Evolutionary conservation across 1,140 invertebrate species (phyloP).

Genomic region (Eumaeus atala): DNA sequence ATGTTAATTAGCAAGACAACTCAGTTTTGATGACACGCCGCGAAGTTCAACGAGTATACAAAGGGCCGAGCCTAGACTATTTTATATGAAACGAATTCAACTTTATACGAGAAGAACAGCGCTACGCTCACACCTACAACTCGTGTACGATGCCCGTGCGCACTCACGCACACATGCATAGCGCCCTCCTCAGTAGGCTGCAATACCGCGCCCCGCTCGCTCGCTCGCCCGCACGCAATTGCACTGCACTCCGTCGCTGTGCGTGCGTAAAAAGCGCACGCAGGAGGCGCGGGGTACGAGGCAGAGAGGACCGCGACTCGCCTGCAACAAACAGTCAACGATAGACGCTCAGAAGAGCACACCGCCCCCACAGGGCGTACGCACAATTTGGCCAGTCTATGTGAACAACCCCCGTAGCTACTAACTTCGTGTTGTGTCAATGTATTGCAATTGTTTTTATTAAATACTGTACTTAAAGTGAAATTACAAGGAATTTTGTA

Average conservation of each 20-base stretch:
- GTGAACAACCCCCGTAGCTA: slow-evolving; percentile 49
- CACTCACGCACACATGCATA: slow-evolving; percentile 54
- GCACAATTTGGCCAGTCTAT: slow-evolving; percentile 30
- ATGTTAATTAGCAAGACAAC: slow-evolving; percentile 51
- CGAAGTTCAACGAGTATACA: slow-evolving; percentile 63
- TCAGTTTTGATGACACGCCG: slow-evolving; percentile 44
- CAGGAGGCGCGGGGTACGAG: slow-evolving; percentile 53
- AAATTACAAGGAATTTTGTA: slow-evolving; percentile 34
- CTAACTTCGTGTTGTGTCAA: slow-evolving; percentile 55
- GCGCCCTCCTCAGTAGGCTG: slow-evolving; percentile 59
- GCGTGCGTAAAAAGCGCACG: slow-evolving; percentile 71
- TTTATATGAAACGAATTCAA: slow-evolving; percentile 64
- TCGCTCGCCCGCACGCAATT: slow-evolving; percentile 61
- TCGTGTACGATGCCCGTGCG: slow-evolving; percentile 42
- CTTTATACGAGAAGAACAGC: slow-evolving; percentile 43
- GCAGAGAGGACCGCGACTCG: slow-evolving; percentile 46
- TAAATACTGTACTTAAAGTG: slow-evolving; percentile 30
- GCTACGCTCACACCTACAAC: slow-evolving; percentile 31
- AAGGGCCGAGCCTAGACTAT: slow-evolving; percentile 53
- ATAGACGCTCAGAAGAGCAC: slow-evolving; percentile 61
- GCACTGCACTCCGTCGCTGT: slow-evolving; percentile 63
- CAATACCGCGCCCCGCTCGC: slow-evolving; percentile 63
- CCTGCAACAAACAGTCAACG: slow-evolving; percentile 56
- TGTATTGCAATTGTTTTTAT: slow-evolving; percentile 36
- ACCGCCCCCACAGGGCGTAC: slow-evolving; percentile 61